These are phyloP conservation scores for Sinocyclocheilus anshuiensis DNA, from an alignment of 2,113 vertebrate species.

Conservation along the genomic window DNA sequence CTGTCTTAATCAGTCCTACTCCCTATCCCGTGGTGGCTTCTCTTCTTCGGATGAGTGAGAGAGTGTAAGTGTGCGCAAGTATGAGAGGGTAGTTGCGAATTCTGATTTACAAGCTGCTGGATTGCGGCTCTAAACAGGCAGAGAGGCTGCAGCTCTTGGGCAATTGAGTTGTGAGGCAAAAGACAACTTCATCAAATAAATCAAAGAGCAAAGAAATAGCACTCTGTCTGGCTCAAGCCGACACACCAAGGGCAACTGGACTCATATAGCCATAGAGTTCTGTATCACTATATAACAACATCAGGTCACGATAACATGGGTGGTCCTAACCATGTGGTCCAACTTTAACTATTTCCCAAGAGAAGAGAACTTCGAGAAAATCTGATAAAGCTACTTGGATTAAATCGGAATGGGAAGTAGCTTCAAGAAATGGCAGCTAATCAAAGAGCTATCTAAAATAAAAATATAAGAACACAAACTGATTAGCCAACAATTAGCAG, in stretches of 20 bases:
- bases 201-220: slow-evolving; percentile 65
- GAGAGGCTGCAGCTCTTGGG: slow-evolving; percentile 54
- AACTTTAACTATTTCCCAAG: neutral
- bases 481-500: neutral
- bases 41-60: slow-evolving; percentile 18
- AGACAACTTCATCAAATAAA: slow-evolving; percentile 68
- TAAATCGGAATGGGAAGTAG: too few species aligned
- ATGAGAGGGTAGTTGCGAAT: slow-evolving; percentile 27
- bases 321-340: neutral
- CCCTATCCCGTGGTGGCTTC: slow-evolving; percentile 19
- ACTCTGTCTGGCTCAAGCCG: slow-evolving; percentile 56
- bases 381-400: neutral
- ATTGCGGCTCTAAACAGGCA: slow-evolving; percentile 53
- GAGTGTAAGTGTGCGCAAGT: slow-evolving; percentile 40
- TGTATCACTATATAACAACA: neutral
- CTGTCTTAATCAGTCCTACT: slow-evolving; percentile 36
- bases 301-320: neutral
- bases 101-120: slow-evolving; percentile 58
- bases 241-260: slow-evolving; percentile 62
- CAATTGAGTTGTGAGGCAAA: slow-evolving; percentile 68
- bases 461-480: neutral
- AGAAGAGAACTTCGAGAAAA: neutral
- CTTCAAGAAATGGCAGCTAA: too few species aligned
- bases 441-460: neutral
- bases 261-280: neutral